These are phyloP conservation scores for Mantis religiosa DNA, from an alignment of 2,888 invertebrate genomes.

Conservation along the genomic window DNA sequence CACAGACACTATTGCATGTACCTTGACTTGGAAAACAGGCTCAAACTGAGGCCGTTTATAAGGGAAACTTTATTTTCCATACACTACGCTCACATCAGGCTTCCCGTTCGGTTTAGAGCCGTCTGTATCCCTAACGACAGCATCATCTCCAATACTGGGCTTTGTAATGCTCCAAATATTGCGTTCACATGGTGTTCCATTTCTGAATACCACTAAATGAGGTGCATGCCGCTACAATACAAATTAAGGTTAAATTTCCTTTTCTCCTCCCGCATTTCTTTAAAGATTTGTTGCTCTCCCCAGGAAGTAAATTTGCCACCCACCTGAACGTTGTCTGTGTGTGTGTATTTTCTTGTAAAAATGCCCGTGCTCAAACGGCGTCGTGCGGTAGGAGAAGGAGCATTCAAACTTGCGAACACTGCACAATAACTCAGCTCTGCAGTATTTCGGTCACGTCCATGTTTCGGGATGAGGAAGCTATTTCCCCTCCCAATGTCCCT, in stretches of 20 bases:
- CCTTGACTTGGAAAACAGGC: too few species aligned
- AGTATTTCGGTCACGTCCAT: conserved; percentile 11
- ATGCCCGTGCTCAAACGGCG: not conserved
- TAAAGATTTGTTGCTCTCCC: not conserved
- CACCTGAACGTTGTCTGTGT: not conserved
- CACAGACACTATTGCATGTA: too few species aligned
- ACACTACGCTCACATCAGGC: too few species aligned
- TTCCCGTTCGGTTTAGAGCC: too few species aligned
- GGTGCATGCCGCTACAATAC: not conserved
- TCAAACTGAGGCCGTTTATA: too few species aligned
- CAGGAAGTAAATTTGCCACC: not conserved
- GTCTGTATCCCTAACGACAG: too few species aligned
- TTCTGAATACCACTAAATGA: too few species aligned
- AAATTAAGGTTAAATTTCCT: not conserved
- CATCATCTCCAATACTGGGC: not conserved
- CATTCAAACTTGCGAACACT: conserved; percentile 15
- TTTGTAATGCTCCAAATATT: not conserved
- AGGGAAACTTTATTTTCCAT: too few species aligned
- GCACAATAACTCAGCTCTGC: not conserved
- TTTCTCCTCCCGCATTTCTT: not conserved
- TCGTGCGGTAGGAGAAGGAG: not conserved
- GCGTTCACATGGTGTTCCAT: too few species aligned
- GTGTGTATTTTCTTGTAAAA: not conserved
- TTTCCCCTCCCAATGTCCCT: conserved; percentile 14
- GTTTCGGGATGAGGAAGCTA: conserved; percentile 5